phyloP scores from a whole-genome alignment of 2,888 invertebrate genomes.

The Heliothis peltigera region DNA sequence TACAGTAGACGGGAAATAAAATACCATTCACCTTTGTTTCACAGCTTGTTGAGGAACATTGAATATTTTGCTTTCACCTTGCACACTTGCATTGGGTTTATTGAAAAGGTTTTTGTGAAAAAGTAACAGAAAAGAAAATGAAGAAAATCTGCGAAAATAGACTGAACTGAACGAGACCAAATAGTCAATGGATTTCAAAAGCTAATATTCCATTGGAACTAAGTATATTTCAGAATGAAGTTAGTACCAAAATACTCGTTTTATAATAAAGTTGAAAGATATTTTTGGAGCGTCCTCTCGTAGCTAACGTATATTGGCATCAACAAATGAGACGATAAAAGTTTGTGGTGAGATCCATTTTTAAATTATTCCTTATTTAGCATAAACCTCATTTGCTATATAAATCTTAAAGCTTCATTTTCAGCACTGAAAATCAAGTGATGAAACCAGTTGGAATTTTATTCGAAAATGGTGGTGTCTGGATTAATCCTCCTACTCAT shows the following conservation, averaged over 20 bases:
- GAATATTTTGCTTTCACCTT: constrained; percentile 40
- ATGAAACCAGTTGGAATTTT: constrained; percentile 43
- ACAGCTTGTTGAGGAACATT: constrained; percentile 17
- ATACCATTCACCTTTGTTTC: constrained; percentile 22
- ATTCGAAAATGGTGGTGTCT: constrained; percentile 26
- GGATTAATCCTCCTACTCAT: constrained; percentile 3
- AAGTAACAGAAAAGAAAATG: constrained; percentile 7
- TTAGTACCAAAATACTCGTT: constrained; percentile 21
- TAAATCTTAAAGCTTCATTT: constrained; percentile 47
- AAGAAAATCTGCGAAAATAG: constrained; percentile 31
- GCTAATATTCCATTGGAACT: constrained; percentile 17
- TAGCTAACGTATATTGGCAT: constrained; percentile 31
- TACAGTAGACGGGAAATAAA: constrained; percentile 11
- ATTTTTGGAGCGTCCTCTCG: constrained; percentile 24
- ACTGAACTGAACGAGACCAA: constrained; percentile 27
- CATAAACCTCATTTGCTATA: constrained; percentile 52
- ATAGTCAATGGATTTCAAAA: constrained; percentile 21
- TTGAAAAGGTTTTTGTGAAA: constrained; percentile 29
- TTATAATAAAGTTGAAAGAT: constrained; percentile 20
- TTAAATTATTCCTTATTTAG: constrained; percentile 47
- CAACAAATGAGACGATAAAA: constrained; percentile 42
- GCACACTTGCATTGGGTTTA: constrained; percentile 36
- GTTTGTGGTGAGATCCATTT: constrained; percentile 42
- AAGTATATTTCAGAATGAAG: constrained; percentile 34
- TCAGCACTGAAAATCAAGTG: constrained; percentile 37